Base-by-base conservation (phyloP, 1,140 invertebrate species). In the Trigoniulus corallinus region DNA sequence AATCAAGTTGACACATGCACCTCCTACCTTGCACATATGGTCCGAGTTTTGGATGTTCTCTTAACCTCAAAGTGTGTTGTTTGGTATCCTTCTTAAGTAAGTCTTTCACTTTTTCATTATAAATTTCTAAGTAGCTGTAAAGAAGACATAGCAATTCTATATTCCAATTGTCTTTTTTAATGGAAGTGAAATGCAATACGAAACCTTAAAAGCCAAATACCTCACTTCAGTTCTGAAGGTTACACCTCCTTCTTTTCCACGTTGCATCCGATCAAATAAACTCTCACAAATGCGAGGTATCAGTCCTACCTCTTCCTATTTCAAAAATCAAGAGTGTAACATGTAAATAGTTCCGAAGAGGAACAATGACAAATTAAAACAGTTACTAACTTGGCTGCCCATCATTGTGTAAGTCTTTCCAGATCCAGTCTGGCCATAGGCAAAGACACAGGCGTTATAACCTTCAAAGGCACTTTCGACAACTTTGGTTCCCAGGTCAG, bases 331-430 rank as follows among this genome's bases (percentile, higher is more conserved):
- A n/a, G n/a, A n/a, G n/a, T n/a, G n/a, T n/a, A n/a, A n/a, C n/a
- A n/a, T n/a, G n/a, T n/a, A n/a, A n/a, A n/a, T n/a, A n/a, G n/a
- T n/a, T n/a, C n/a, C n/a, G n/a, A n/a, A n/a, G n/a, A n/a, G n/a
- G n/a, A n/a, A n/a, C n/a, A n/a, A n/a, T n/a, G n/a, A n/a, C n/a
- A n/a, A n/a, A n/a, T n/a, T n/a, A n/a, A n/a, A n/a, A n/a, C n/a
- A n/a, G n/a, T n/a, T n/a, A n/a, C n/a, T n/a, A n/a, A n/a, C n/a
- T n/a, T n/a, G n/a, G n/a, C n/a, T 47, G 46, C 69, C 93, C 92
- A 96, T 97, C 92, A 98, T 97, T 0, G 92, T 96, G 65, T 89
- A 96, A 0, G 89, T 94, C 72, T 98, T 97, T 23, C 93, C 93
- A 61, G 87, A 92, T 61, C 89, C 91, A 41, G 89, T 94, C 69